phyloP scores from a whole-genome alignment of 2,113 vertebrate species.

The Thomomys bottae region DNA sequence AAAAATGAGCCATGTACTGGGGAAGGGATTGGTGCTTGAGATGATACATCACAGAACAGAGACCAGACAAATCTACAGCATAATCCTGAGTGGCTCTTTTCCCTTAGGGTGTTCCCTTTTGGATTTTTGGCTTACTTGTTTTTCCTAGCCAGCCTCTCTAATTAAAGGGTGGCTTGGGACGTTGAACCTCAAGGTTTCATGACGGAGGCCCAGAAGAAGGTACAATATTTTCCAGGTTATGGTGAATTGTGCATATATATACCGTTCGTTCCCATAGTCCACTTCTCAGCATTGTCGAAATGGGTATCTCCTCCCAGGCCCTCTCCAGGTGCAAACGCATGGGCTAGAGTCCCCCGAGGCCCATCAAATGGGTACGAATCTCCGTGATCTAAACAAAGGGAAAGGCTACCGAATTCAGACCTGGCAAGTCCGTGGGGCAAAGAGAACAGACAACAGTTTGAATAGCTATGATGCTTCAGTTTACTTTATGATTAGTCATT shows the following conservation, averaged over 20 bases:
- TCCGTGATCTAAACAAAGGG: constrained; percentile 70
- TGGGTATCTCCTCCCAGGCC: constrained; percentile 77
- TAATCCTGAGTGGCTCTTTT: neutral
- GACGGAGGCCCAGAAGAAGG: constrained; percentile 81
- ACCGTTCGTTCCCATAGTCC: constrained; percentile 77
- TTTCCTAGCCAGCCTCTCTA: constrained; percentile 64
- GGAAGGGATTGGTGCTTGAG: neutral
- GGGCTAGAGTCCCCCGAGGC: constrained; percentile 71
- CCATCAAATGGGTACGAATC: constrained; percentile 80
- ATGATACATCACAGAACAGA: neutral
- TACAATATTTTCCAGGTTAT: constrained; percentile 74
- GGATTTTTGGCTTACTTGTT: constrained; percentile 76
- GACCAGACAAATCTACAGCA: constrained; percentile 13
- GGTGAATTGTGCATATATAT: constrained; percentile 74
- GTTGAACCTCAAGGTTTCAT: constrained; percentile 80
- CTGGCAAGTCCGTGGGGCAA: neutral
- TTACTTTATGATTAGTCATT: neutral
- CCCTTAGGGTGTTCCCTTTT: constrained; percentile 56
- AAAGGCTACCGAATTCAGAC: neutral
- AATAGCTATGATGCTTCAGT: neutral
- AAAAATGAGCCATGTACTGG: neutral
- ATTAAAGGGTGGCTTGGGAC: constrained; percentile 68
- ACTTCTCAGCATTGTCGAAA: constrained; percentile 80
- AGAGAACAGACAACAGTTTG: neutral
- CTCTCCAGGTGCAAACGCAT: constrained; percentile 79